Base-by-base conservation (phyloP, 1,140 invertebrate genomes). In the Halictus rubicundus region DNA sequence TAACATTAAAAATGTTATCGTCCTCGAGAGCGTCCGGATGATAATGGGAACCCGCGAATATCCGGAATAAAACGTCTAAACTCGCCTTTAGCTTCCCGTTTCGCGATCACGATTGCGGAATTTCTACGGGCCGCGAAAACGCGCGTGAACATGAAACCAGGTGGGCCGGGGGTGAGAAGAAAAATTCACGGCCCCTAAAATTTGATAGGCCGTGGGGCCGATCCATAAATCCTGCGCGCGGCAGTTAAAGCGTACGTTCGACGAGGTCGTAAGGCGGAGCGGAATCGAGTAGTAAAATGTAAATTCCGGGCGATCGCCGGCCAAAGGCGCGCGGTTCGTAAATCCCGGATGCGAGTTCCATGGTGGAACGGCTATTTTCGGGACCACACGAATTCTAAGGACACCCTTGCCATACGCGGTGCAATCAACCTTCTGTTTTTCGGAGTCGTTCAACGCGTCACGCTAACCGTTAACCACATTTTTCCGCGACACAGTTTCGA, bases 241-340 rank as follows among this genome's bases (percentile, higher is more conserved):
- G 59, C 32, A 27, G 72, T 75, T 66, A 42, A 65, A 75, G 27
- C 37, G 32, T 32, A 25, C 49, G 25, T 66, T 66, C 32, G 32
- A 74, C 39, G n/a, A 32, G 52, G 23, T 76, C 37, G 52, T 76
- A 76, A 60, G 64, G 23, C 16, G 64, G 52, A 6, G 42, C 61
- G 64, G 25, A 46, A 76, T 76, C 27, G 73, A 60, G 73, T 68
- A 60, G 54, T 76, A 76, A 76, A 76, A 68, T 37, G 54, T 42
- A 57, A 27, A 68, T 37, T 65, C 46, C 6, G 7, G 8, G 32
- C 61, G 52, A 46, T 23, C 37, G 54, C 8, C 16, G 61, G 39
- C 42, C 4, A 49, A n/a, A 19, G 27, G 32, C 21, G 12, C 23
- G 12, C 60, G 69, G 54, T 42, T 5, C n/a, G 69, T 71, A 71